Evolutionary conservation across 1,140 invertebrate species (phyloP), one percentile per base, ranked within the genome.

Genomic region (Apis laboriosa): DNA sequence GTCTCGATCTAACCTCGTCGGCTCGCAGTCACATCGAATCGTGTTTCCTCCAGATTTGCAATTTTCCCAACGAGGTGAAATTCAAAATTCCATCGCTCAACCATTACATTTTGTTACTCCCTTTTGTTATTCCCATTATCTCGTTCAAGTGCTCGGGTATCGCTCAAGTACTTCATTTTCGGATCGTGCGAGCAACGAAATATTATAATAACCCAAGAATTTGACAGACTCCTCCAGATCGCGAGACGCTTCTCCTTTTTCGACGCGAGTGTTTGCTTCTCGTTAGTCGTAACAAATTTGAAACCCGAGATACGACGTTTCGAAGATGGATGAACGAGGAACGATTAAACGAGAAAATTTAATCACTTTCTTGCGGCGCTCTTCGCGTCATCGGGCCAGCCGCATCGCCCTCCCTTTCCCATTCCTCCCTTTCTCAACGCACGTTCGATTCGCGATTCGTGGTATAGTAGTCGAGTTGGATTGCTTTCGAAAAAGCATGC

Each of bases 371-470:
- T 2, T 12, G n/a, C 8, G 51, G 24, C 17, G 71, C 19, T 34
- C 21, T 15, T 11, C 5, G 17, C 68, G 77, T 68, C 2, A 58
- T n/a, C 51, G 5, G 1, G 43, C n/a, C 7, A 24, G 28, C 5
- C 24, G 19, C 9, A 11, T 24, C 21, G 21, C 8, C 12, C 28
- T 3, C n/a, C 13, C 70, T 0, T 53, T 3, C 60, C 2, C 55
- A 56, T 9, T 61, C 24, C 15, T 21, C 43, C 43, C 56, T 68
- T 53, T 49, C 34, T 49, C 34, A 2, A 34, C 34, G 17, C 76
- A 64, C 53, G 81, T 64, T 71, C n/a, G n/a, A n/a, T n/a, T n/a
- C n/a, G n/a, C n/a, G 76, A 78, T 83, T 76, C 49, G 24, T n/a
- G 5, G 28, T 28, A 55, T 28, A 64, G 56, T 77, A 21, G 66